Evolutionary conservation across 2,113 vertebrate species (phyloP), one percentile per base, ranked within the genome.

Genomic region (Lasiurus cinereus): DNA sequence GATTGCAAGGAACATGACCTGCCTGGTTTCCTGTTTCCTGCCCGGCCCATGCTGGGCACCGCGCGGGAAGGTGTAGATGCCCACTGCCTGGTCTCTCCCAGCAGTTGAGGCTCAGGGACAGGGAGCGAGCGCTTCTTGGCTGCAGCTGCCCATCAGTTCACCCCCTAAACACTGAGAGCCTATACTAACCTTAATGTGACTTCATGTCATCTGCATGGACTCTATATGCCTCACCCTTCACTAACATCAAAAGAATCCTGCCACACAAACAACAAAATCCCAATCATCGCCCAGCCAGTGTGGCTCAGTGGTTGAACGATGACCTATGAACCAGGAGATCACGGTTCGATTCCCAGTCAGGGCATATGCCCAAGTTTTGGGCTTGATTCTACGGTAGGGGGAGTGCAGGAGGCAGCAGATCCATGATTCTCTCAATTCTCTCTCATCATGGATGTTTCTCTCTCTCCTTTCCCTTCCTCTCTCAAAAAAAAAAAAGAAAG

Each of bases 21-120:
- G 88, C 70, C 69, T 16, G 43, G 7, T 39, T 91, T 94, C 90
- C 94, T 92, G 78, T 91, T 90, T 94, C 88, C 88, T 88, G 86
- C 13, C 19, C 5, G 50, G 62, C 64, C 33, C 22, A 0, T 0
- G 56, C 13, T 2, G 43, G 77, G 29, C 22, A 16, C 69, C n/a
- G 54, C 78, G 9, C 0, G 6, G 59, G 56, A 39, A 80, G 59
- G 33, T n/a, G 13, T 9, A 12, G 46, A 19, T 2, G 72, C 50
- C 14, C 56, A 7, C 2, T 3, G 64, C 24, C 5, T 5, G 1
- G 3, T 36, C 27, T 56, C 77, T 29, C 21, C 18, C 22, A 18
- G 64, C 50, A 22, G 1, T 12, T 48, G 29, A 2, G 4, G 64
- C 48, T 39, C 46, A 21, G 1, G 22, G 64, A 87, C 69, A 46